Base-by-base conservation (phyloP, 2,113 vertebrate genomes). In the Taurulus bubalis region DNA sequence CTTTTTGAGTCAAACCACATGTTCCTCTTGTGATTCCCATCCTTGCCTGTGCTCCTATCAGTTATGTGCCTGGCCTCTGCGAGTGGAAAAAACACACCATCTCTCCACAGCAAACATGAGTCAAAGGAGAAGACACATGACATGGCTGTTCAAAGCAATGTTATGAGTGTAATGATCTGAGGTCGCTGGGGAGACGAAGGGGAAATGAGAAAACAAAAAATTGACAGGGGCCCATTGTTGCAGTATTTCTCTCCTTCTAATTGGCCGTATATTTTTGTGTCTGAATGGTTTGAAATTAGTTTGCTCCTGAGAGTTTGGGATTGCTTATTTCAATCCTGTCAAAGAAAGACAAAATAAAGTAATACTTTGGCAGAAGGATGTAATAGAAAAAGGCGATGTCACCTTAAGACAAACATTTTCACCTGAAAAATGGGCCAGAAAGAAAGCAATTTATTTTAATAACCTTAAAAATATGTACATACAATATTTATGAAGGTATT, bases 171-270 rank as follows among this genome's bases (percentile, higher is more conserved):
- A 80, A 79, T 75, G 56, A 64, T 69, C 49, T 79, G 36, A 71
- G 59, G 88, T 65, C 79, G 55, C 49, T 69, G 20, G 34, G 68
- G 22, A 75, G 77, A 74, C 51, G 34, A 65, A 78, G 30, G 30
- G 84, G 79, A 83, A 89, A 85, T 87, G 71, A 84, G 84, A 86
- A 86, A 86, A 89, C n/a, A 80, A 85, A 80, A 56, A 91, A 90
- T 92, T 86, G 90, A 84, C 81, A 64, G 76, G 42, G 62, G 42
- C 24, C 71, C 38, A 30, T 79, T 86, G 80, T 83, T 83, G 63
- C 82, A 55, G 74, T 66, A 56, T 82, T 89, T 90, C 64, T 82
- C 66, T 89, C 82, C 76, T 75, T 83, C 74, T 92, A 89, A 90
- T 90, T 90, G 85, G 74, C 62, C 77, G 47, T 77, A 74, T 84